Evolutionary conservation across 2,113 vertebrate species (phyloP).

Genomic region (Sorex fumeus): DNA sequence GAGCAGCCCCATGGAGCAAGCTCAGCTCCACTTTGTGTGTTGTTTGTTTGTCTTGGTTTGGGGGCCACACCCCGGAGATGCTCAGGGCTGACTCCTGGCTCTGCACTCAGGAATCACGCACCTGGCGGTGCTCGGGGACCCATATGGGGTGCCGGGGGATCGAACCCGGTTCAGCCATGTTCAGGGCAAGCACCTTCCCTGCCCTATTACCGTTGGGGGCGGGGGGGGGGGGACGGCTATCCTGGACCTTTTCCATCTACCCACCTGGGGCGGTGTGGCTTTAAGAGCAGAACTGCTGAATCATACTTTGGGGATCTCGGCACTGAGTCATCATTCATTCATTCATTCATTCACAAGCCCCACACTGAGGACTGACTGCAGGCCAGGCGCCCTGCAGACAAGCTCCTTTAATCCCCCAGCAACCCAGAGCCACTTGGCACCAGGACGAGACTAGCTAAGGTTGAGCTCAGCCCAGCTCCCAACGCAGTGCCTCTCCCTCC

Average conservation of each 20-base stretch:
- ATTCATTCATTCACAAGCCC: constrained; percentile 18
- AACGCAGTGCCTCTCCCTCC: background rate
- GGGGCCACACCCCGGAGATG: too few relatives aligned
- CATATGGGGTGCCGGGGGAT: too few relatives aligned
- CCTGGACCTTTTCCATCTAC: background rate
- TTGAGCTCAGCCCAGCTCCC: background rate
- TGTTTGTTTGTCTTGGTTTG: too few relatives aligned
- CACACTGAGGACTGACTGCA: background rate
- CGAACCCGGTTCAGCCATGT: too few relatives aligned
- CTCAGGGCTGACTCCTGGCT: too few relatives aligned
- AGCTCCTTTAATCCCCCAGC: constrained; percentile 2
- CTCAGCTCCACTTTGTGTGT: background rate
- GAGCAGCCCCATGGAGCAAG: background rate
- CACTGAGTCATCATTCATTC: background rate
- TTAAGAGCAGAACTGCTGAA: background rate
- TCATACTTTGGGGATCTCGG: background rate
- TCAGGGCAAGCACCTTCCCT: too few relatives aligned
- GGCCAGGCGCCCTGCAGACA: background rate
- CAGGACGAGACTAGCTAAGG: background rate
- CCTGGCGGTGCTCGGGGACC: too few relatives aligned
- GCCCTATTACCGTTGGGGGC: too few relatives aligned
- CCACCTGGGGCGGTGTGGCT: background rate
- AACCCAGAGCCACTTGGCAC: background rate
- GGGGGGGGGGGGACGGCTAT: rapidly evolving
- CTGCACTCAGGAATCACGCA: too few relatives aligned